phyloP scores from a whole-genome alignment of 2,113 vertebrate genomes.

The Platanista minor region DNA sequence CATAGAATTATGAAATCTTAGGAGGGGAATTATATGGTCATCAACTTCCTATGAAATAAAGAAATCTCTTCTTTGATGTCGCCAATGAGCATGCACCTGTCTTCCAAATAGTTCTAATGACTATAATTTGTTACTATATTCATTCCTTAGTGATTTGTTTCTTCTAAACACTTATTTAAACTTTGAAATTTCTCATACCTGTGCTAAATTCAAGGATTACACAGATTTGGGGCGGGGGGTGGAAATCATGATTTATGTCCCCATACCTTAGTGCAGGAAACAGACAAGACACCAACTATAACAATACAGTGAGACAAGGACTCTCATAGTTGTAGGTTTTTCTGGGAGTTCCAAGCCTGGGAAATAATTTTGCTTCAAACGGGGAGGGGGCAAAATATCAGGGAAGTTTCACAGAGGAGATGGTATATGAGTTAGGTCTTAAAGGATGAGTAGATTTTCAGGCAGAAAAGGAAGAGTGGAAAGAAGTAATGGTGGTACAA shows the following conservation, averaged over 20 bases:
- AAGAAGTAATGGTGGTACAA: background rate
- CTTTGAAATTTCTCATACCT: background rate
- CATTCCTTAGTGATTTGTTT: background rate
- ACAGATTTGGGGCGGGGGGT: background rate
- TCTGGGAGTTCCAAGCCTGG: background rate
- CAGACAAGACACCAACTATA: background rate
- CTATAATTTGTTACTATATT: background rate
- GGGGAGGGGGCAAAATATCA: background rate
- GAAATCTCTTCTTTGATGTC: background rate
- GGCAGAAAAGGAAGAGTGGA: background rate
- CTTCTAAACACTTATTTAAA: conserved; percentile 14
- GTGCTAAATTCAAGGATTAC: background rate
- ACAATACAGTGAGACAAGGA: background rate
- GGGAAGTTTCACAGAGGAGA: background rate
- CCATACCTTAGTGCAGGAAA: background rate
- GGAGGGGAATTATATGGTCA: background rate
- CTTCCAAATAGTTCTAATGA: background rate
- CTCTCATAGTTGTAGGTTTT: background rate
- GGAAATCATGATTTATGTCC: background rate
- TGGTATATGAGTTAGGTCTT: background rate
- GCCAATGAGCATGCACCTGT: background rate
- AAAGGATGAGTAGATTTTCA: background rate
- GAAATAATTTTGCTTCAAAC: background rate
- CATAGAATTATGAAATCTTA: background rate
- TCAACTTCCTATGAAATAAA: background rate